Evolutionary conservation across 2,888 invertebrate species (phyloP).

Genomic region (Spodoptera littoralis): DNA sequence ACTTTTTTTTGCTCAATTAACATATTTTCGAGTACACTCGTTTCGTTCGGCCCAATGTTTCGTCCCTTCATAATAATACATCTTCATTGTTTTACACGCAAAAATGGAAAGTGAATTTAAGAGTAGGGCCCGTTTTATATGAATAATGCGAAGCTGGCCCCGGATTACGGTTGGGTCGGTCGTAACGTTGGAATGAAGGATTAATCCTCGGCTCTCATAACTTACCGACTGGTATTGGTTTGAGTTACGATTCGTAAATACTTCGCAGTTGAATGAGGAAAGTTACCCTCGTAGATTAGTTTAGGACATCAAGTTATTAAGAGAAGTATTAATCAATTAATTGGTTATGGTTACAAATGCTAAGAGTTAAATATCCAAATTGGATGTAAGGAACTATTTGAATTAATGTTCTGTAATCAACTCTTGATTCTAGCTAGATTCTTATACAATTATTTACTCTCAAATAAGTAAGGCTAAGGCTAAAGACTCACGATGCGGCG

Average conservation of each 20-base stretch:
- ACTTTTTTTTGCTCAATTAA: no score
- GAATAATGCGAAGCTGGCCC: slow-evolving; percentile 55
- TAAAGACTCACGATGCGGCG: no score
- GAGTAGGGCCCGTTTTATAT: slow-evolving; percentile 57
- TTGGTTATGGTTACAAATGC: background rate
- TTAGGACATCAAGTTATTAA: background rate
- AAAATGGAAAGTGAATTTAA: slow-evolving; percentile 63
- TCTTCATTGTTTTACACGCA: slow-evolving; percentile 46
- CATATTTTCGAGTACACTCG: background rate
- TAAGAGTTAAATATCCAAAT: no score
- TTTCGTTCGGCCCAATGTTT: slow-evolving; percentile 10
- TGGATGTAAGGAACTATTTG: no score
- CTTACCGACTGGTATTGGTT: background rate
- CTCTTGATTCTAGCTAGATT: no score
- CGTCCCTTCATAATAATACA: slow-evolving; percentile 23
- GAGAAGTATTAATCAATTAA: no score
- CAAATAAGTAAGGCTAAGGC: no score
- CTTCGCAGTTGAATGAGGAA: slow-evolving; percentile 1
- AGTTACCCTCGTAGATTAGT: no score
- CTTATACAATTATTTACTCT: no score
- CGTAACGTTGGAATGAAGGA: slow-evolving; percentile 55
- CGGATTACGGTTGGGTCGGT: slow-evolving; percentile 50
- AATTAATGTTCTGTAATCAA: no score
- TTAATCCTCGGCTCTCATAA: slow-evolving; percentile 37
- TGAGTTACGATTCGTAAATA: background rate